A percentile compares a stretch with the other conserved stretches of the same genome.
These are phyloP conservation scores for Nymphalis polychloros DNA, from an alignment of 2,888 invertebrate species.

Conservation along the genomic window DNA sequence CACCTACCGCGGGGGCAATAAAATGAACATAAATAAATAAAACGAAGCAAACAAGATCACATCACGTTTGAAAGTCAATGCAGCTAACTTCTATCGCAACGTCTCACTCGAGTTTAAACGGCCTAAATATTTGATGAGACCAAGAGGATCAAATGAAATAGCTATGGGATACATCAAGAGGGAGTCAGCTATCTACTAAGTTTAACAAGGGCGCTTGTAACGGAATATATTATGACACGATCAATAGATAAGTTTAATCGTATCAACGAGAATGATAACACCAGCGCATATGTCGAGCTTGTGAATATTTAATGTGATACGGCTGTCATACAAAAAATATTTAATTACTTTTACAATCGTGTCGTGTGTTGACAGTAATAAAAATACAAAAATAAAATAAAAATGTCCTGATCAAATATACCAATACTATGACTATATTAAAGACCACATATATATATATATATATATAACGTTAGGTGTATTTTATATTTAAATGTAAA, in stretches of 20 bases:
- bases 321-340: too few relatives aligned
- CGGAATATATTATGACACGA: constrained; percentile 71
- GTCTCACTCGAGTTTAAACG: constrained; percentile 72
- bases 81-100: constrained; percentile 53
- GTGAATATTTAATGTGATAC: constrained; percentile 28
- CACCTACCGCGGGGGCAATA: constrained; percentile 34
- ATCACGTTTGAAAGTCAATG: constrained; percentile 55
- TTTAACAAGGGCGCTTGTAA: constrained; percentile 75
- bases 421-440: too few relatives aligned
- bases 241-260: constrained; percentile 59
- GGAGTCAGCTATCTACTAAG: constrained; percentile 58
- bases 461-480: too few relatives aligned
- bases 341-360: too few relatives aligned
- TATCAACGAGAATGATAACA: constrained; percentile 38
- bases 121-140: constrained; percentile 77
- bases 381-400: too few relatives aligned
- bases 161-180: constrained; percentile 61
- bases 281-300: constrained; percentile 29
- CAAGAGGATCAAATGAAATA: constrained; percentile 76
- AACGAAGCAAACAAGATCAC: constrained; percentile 43
- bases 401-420: too few relatives aligned
- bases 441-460: too few relatives aligned
- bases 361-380: too few relatives aligned
- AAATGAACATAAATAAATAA: constrained; percentile 46
- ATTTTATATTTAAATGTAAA: too few relatives aligned